Base-by-base conservation (phyloP, 2,113 vertebrate genomes). In the Calidris pugnax region DNA sequence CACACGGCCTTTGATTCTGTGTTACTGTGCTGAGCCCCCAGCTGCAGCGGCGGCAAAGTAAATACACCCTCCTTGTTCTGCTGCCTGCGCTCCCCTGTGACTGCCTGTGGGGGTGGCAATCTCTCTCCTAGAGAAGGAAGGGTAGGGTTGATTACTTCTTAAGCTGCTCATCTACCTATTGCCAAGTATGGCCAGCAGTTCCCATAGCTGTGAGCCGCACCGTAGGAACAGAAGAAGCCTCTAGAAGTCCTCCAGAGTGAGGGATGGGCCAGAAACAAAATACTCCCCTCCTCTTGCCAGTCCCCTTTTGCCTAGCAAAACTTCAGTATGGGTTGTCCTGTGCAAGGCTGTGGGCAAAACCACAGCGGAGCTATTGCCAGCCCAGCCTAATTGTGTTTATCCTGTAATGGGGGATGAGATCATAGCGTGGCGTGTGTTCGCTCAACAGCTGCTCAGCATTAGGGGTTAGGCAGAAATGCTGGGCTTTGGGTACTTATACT, bases 401-500 rank as follows among this genome's bases (percentile, higher is more conserved):
- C 63, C 93, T 83, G 78, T 87, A 77, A 93, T 83, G 67, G 75
- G 28, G 88, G 95, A 91, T 97, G 96, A 97, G 95, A 95, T 96
- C 95, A 97, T 95, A 59, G 67, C 63, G 85, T 90, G 93, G 88
- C 28, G 2, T 82, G 81, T 87, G 87, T 82, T 91, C 16, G 18
- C 78, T 82, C 71, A 59, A 66, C 96, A 97, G 96, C 95, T 96
- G 94, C 93, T 97, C 90, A 90, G 20, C 93, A 96, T 97, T 87
- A 94, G 78, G 50, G 47, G 86, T 79, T 91, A 85, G 87, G 69
- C 85, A 90, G 91, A 88, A 96, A 80, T 26, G 71, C 71, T 73
- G 17, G 8, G 18, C 59, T 73, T 87, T 85, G 85, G 66, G 43
- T 63, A 68, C 69, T 87, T 53, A 9, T 39, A 11, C 12, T 33